phyloP scores from a whole-genome alignment of 2,888 invertebrate genomes.

The Drosophila greeni region DNA sequence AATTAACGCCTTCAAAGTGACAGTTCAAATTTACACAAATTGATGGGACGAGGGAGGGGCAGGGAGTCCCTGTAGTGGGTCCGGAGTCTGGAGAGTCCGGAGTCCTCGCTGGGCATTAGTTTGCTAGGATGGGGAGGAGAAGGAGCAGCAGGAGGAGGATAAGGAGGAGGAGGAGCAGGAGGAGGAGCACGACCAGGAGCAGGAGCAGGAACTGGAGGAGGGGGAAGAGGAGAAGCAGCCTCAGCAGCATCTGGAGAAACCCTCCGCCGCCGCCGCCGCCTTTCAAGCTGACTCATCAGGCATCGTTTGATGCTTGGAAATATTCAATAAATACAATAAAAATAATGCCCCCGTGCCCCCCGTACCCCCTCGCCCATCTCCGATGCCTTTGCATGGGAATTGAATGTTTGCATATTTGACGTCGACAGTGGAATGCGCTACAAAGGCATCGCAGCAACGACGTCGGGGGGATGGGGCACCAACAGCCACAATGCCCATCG shows the following conservation, averaged over 20 bases:
- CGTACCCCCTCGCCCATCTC: neutral
- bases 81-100: neutral
- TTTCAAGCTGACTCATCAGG: conserved; percentile 62
- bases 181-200: no score
- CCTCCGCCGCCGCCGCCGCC: conserved; percentile 11
- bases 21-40: conserved; percentile 75
- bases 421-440: conserved; percentile 65
- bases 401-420: conserved; percentile 72
- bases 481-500: conserved; percentile 16
- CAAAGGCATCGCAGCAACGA: conserved; percentile 39
- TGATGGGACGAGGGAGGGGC: conserved; percentile 43
- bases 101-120: conserved; percentile 12
- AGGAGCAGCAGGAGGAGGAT: neutral
- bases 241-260: conserved; percentile 2
- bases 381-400: conserved; percentile 47
- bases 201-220: neutral
- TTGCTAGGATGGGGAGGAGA: neutral
- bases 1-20: conserved; percentile 75
- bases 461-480: neutral
- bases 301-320: conserved; percentile 63
- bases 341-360: conserved; percentile 50
- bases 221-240: neutral
- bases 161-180: neutral
- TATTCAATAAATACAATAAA: conserved; percentile 74
- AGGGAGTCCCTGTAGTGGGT: conserved; percentile 2